Evolutionary conservation across 2,113 vertebrate species (phyloP).

Genomic region (Microtus richardsoni): DNA sequence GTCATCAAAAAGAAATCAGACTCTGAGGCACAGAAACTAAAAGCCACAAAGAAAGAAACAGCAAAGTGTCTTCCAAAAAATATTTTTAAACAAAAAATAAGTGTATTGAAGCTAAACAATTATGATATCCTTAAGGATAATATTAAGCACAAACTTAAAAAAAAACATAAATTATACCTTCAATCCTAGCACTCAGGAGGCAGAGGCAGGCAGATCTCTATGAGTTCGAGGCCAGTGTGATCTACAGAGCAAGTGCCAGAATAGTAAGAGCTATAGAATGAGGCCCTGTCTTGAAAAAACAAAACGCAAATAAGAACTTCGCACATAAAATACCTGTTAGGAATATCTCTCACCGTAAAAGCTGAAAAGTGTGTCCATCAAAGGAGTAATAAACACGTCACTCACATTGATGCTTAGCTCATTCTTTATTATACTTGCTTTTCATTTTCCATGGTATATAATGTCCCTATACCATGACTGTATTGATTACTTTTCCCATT

Average conservation of each 20-base stretch:
- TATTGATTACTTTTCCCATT: neutral
- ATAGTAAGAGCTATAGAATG: neutral
- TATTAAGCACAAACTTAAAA: neutral
- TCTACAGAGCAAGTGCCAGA: neutral
- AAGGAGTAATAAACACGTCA: neutral
- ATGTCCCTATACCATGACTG: neutral
- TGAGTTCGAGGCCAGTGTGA: neutral
- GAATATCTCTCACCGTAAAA: neutral
- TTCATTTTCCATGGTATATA: neutral
- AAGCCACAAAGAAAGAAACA: neutral
- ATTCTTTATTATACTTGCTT: neutral
- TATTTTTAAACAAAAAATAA: neutral
- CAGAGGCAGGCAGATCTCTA: neutral
- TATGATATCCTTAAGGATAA: neutral
- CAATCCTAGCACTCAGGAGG: neutral
- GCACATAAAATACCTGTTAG: neutral
- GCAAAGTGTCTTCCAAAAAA: neutral
- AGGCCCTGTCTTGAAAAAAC: neutral
- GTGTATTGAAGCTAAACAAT: neutral
- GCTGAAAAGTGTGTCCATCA: neutral
- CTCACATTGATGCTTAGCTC: neutral
- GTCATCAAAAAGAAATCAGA: slow-evolving; percentile 13
- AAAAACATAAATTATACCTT: neutral
- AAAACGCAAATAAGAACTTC: neutral
- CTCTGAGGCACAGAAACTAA: slow-evolving; percentile 6